These are phyloP conservation scores for Ceriagrion tenellum DNA, from an alignment of 2,888 invertebrate species.

Conservation along the genomic window DNA sequence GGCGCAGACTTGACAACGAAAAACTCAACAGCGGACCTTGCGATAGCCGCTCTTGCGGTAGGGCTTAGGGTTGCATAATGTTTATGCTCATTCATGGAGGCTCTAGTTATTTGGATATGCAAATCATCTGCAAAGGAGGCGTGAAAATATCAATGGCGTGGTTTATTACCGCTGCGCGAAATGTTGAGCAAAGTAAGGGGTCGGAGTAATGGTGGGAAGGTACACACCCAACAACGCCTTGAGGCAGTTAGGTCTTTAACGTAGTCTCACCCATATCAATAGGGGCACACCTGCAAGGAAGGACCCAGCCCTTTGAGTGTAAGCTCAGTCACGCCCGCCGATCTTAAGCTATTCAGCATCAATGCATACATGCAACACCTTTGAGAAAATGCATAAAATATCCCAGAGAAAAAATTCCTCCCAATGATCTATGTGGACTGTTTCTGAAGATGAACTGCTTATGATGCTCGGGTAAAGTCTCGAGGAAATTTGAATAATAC, in stretches of 20 bases:
- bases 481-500: background rate
- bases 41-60: background rate
- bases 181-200: conserved; percentile 60
- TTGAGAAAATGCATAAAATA: conserved; percentile 22
- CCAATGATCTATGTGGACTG: background rate
- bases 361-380: conserved; percentile 5
- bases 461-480: background rate
- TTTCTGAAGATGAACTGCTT: background rate
- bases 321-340: conserved; percentile 52
- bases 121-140: conserved; percentile 53
- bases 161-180: conserved; percentile 52
- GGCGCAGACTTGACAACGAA: background rate
- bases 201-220: conserved; percentile 21
- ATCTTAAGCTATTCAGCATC: conserved; percentile 41
- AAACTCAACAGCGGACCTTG: background rate
- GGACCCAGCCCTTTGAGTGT: conserved; percentile 24
- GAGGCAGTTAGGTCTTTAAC: conserved; percentile 33
- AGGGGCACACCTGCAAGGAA: conserved; percentile 53
- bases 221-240: conserved; percentile 45
- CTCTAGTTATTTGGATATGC: conserved; percentile 55
- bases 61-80: conserved; percentile 29
- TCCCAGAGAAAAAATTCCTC: background rate
- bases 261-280: conserved; percentile 60
- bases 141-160: conserved; percentile 61
- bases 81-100: conserved; percentile 47